Evolutionary conservation across 2,888 invertebrate species (phyloP), one percentile per base, ranked within the genome.

Genomic region (Idaea straminata): DNA sequence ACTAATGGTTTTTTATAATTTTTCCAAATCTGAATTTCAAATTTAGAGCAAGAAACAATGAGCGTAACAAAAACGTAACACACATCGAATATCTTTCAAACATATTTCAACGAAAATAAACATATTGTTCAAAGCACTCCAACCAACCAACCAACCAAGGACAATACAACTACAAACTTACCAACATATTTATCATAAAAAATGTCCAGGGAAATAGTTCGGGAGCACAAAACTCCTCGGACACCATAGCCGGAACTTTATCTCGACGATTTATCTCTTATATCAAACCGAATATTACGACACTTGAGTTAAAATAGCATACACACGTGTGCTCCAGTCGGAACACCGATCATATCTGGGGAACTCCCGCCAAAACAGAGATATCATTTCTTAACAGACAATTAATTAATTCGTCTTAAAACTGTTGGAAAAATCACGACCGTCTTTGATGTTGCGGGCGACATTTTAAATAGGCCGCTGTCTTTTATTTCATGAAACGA

Each of bases 261-360:
- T 64, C 70, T 68, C 78, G 73, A 67, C 79, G 72, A 83, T 83
- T 80, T 79, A 81, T 83, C 83, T 66, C 70, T 69, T n/a, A n/a
- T n/a, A 67, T 67, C 68, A 68, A 68, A 71, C 72, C 78, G 72
- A 81, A 84, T 79, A 82, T 81, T 78, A 25, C 73, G 75, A 80
- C 77, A 76, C 81, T 25, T 25, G 47, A 13, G 47, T 47, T 47
- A 47, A 47, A 47, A 15, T 59, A 59, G 25, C 16, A 59, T 34
- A 59, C 15, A 78, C 83, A 82, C 84, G 84, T 83, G 83, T 82
- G 83, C 66, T 76, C 78, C 78, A 77, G 63, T 70, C 78, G 78
- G 77, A 81, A 72, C 77, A 80, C 85, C 80, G 83, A 80, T 82
- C 82, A 84, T 83, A 78, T 86, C 85, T 86, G 86, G 84, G 84